Evolutionary conservation across 1,140 invertebrate species (phyloP).

Genomic region (Aphidius gifuensis): DNA sequence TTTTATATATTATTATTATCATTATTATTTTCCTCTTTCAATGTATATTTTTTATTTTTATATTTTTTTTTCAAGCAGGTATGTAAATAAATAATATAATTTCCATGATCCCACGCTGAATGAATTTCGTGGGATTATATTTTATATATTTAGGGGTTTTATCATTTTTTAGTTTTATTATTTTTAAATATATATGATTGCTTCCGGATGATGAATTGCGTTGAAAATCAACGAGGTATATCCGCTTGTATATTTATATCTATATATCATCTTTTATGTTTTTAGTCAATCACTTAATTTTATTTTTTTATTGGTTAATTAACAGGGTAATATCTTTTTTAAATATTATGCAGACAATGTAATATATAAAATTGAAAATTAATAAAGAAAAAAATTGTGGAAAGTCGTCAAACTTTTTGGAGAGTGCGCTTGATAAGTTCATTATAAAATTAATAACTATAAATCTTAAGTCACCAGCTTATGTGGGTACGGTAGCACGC

Average conservation of each 20-base stretch:
- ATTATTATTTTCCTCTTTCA: neutral
- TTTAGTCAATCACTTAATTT: no score
- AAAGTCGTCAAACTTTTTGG: no score
- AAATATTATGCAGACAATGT: no score
- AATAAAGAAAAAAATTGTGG: no score
- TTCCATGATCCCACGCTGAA: slow-evolving; percentile 14
- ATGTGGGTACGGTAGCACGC: slow-evolving; percentile 42
- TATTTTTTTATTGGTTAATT: no score
- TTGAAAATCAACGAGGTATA: neutral
- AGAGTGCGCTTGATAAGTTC: slow-evolving; percentile 42
- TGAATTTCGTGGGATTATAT: slow-evolving; percentile 4
- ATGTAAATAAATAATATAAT: neutral
- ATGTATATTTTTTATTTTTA: neutral
- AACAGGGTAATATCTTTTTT: no score
- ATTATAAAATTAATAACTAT: slow-evolving; percentile 55
- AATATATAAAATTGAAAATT: no score
- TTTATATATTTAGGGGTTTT: neutral
- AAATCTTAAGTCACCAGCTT: slow-evolving; percentile 38
- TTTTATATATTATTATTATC: neutral
- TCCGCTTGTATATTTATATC: neutral
- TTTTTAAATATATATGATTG: no score
- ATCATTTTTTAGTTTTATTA: neutral
- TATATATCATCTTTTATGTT: neutral
- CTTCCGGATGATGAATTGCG: neutral
- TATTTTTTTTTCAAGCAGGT: no score